These are phyloP conservation scores for Mythimna loreyi DNA, from an alignment of 2,888 invertebrate genomes.

Conservation along the genomic window DNA sequence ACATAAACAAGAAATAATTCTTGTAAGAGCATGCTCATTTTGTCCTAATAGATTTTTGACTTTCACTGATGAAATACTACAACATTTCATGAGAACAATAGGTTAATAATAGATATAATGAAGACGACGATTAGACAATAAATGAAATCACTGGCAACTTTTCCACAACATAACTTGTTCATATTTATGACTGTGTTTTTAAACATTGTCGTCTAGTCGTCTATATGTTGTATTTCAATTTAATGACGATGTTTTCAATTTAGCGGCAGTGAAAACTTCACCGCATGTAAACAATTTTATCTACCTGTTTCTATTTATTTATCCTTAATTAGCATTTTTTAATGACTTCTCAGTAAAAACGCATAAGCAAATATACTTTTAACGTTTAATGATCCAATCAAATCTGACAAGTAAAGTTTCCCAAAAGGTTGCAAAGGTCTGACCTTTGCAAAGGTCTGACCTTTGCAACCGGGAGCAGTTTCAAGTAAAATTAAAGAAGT, in stretches of 20 bases:
- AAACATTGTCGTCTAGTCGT: no score
- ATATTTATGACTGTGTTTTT: no score
- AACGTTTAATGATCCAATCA: conserved; percentile 10
- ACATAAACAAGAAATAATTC: no score
- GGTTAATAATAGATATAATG: no score
- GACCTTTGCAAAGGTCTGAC: background rate
- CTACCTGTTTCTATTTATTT: background rate
- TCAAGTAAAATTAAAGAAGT: conserved; percentile 12
- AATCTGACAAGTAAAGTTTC: background rate
- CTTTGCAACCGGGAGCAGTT: background rate
- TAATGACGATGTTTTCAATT: conserved; percentile 11
- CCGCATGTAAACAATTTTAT: background rate
- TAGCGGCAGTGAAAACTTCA: conserved; percentile 2
- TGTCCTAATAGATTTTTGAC: conserved; percentile 7
- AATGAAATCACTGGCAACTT: no score
- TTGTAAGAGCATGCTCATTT: no score
- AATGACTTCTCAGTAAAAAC: conserved; percentile 5
- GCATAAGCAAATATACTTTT: conserved; percentile 14
- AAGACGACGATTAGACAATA: no score
- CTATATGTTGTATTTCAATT: background rate
- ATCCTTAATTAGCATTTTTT: background rate
- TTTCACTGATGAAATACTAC: background rate
- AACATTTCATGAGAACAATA: no score
- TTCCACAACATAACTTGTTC: no score
- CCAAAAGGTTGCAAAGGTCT: conserved; percentile 1